Base-by-base conservation (phyloP, 2,113 vertebrate species). In the Onychostoma macrolepis region DNA sequence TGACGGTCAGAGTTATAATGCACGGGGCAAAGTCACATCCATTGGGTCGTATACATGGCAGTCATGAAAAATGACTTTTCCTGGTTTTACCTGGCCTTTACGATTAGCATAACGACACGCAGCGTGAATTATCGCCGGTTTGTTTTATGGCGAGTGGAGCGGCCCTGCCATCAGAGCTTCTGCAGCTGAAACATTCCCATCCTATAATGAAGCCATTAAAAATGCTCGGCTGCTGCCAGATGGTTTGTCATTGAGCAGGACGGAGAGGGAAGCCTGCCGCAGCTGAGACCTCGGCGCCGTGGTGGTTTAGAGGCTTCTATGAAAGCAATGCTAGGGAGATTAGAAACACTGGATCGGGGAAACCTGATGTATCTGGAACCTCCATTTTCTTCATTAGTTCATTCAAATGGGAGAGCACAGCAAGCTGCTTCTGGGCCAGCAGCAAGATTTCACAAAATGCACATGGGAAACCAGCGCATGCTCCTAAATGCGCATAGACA, bases 121-220 rank as follows among this genome's bases (percentile, higher is more conserved):
- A 0, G 10, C 67, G 83, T 90, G 80, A 85, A 61, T 86, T 89
- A 89, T 87, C 63, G 26, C 45, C 30, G 84, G 50, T 87, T 88
- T 88, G 80, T 77, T 90, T 87, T 85, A 84, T 80, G 84, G 85
- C 83, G 41, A 63, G 77, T 50, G 58, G 38, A 83, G 80, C 83
- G 41, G 56, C 85, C 87, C 89, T 77, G 89, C 90, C 91, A 91
- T 93, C 84, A 30, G 78, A 85, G 90, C 79, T 89, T 85, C 86
- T 28, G 78, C 61, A 86, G 89, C 81, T 81, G 80, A 90, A 89
- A 83, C 87, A 80, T 90, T 90, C 90, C 50, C 86, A 38, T 91
- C 84, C 91, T 76, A 69, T 92, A 93, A 94, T 93, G 90, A 93
- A 93, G 91, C 92, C 91, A 92, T 94, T 94, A 93, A 93, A 94